These are phyloP conservation scores for Pheosia gnoma DNA, from an alignment of 2,888 invertebrate genomes.

Conservation along the genomic window DNA sequence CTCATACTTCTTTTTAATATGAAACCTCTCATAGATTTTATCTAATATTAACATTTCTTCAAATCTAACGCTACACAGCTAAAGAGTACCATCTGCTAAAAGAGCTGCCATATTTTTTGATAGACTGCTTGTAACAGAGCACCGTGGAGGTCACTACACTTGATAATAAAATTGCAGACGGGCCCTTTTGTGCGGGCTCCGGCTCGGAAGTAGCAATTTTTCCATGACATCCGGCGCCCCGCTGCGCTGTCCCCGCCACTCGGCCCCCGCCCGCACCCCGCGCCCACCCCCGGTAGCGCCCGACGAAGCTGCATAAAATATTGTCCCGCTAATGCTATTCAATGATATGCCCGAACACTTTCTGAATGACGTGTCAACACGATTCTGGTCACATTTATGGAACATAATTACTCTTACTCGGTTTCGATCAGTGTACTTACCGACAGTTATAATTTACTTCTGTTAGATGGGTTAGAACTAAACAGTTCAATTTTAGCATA, in stretches of 20 bases:
- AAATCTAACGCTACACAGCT: conserved; percentile 20
- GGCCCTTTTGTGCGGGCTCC: conserved; percentile 65
- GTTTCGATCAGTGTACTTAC: not conserved
- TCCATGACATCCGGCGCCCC: conserved; percentile 75
- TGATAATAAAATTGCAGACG: conserved; percentile 70
- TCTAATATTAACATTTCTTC: conserved; percentile 11
- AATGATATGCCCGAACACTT: conserved; percentile 53
- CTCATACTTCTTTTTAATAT: not conserved
- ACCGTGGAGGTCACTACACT: conserved; percentile 64
- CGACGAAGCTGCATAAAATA: conserved; percentile 57
- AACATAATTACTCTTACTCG: not conserved
- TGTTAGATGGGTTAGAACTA: too few relatives aligned
- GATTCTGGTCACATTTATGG: conserved; percentile 26
- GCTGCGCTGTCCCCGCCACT: conserved; percentile 65
- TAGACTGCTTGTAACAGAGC: conserved; percentile 57
- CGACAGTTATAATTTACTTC: too few relatives aligned
- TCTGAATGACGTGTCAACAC: conserved; percentile 48
- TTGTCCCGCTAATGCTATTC: conserved; percentile 58
- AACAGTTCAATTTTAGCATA: too few relatives aligned
- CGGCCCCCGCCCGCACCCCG: conserved; percentile 29
- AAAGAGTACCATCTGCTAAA: conserved; percentile 38
- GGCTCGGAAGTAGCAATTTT: conserved; percentile 79
- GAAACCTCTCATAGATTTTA: not conserved
- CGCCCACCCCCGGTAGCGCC: conserved; percentile 26
- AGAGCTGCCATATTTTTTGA: conserved; percentile 56